These are phyloP conservation scores for Condylostylus longicornis DNA, from an alignment of 1,140 invertebrate species.

Conservation along the genomic window DNA sequence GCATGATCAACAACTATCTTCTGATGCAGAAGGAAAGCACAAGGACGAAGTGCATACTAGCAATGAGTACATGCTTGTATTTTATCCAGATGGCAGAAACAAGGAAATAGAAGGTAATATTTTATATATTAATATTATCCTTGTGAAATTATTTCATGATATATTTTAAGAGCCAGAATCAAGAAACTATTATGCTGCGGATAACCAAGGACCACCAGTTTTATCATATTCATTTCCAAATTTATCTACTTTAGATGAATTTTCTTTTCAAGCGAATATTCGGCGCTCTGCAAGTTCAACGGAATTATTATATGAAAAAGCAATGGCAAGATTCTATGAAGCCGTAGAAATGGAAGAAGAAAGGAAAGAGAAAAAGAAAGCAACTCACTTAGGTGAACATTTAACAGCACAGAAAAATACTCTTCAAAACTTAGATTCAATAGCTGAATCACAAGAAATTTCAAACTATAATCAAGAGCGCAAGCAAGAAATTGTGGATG, in stretches of 20 bases:
- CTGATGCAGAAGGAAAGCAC: slow-evolving; percentile 19
- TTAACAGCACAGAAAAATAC: too few species aligned
- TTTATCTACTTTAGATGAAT: slow-evolving; percentile 38
- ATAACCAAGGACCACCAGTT: slow-evolving; percentile 51
- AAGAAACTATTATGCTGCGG: slow-evolving; percentile 42
- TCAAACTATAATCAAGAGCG: too few species aligned
- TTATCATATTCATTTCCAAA: slow-evolving; percentile 66
- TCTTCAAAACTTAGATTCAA: too few species aligned
- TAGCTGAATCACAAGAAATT: too few species aligned
- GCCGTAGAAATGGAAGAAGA: slow-evolving; percentile 55
- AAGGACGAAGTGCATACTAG: slow-evolving; percentile 32
- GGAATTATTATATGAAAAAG: slow-evolving; percentile 59
- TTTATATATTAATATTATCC: not conserved
- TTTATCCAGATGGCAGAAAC: slow-evolving; percentile 45
- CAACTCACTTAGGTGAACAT: too few species aligned
- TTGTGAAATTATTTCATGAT: too few species aligned
- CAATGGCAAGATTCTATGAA: slow-evolving; percentile 62
- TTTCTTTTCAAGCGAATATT: slow-evolving; percentile 38
- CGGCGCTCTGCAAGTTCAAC: slow-evolving; percentile 64
- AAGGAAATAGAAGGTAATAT: slow-evolving; percentile 34
- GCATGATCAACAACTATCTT: not conserved
- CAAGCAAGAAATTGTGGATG: too few species aligned
- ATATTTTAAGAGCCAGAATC: slow-evolving; percentile 39
- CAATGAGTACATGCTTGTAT: slow-evolving; percentile 65
- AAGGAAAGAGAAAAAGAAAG: too few species aligned